Evolutionary conservation across 2,113 vertebrate genomes (phyloP), one percentile per base, ranked within the genome.

Genomic region (Nibea albiflora): DNA sequence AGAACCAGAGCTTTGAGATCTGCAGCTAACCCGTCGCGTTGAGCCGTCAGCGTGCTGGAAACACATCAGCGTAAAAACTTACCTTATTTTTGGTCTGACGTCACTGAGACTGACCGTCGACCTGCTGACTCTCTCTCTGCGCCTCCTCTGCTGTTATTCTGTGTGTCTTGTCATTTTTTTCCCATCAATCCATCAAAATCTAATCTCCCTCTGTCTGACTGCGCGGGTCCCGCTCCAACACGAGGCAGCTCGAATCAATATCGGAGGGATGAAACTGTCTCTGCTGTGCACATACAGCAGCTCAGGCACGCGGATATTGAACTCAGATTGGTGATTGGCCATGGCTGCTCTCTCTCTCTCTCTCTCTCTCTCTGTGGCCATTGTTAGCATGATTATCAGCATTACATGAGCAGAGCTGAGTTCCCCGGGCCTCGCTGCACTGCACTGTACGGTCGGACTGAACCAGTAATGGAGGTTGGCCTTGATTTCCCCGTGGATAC

Each of bases 401-500:
- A 70, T 73, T 68, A 65, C 50, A 57, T 52, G 68, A 78, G 73
- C 26, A 31, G 61, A 44, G 50, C 47, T 5, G 68, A 63, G 58
- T 9, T 75, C 60, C 61, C 28, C 9, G 11, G 44, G 73, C 53
- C 42, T 31, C 26, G 1, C 49, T 11, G 19, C 35, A 39, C 42
- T 63, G 58, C 14, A 1, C 64, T 8, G 15, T 0, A 16, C 39
- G 47, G 49, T 69, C 26, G 39, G n/a, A 63, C 68, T 57, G 54
- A 76, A 60, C 54, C 58, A 65, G 64, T 52, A 73, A 68, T 66
- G 22, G 73, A 68, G 78, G 63, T 17, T 52, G 35, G 70, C 64
- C 54, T 76, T 87, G 76, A 92, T 91, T 91, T 92, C 88, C 89
- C 83, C 22, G 4, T 5, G 78, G 86, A 88, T 47, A 16, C 54